Base-by-base conservation (phyloP, 2,888 invertebrate genomes). In the Chydorus sphaericus region DNA sequence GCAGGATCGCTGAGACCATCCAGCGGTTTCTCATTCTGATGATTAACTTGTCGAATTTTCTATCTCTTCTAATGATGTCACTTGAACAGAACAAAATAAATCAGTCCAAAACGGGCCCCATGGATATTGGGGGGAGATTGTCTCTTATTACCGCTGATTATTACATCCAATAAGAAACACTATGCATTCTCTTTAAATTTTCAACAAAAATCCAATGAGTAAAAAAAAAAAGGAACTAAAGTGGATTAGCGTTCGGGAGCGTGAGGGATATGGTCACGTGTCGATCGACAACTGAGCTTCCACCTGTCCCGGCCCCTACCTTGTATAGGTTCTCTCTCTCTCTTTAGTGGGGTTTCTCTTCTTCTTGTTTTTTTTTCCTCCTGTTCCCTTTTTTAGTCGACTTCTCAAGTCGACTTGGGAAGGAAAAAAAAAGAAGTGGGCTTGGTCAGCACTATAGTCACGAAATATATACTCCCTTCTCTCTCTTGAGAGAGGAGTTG, bases 241-340 rank as follows among this genome's bases (percentile, higher is more conserved):
- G 20, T 20, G 44, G 44, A n/a, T n/a, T n/a, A n/a, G n/a, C n/a
- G n/a, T n/a, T n/a, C n/a, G n/a, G n/a, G n/a, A n/a, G n/a, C n/a
- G n/a, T n/a, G n/a, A 23, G 44, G 23, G 28, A 44, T 23, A 26
- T 44, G 44, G 44, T 44, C 44, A 44, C 44, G 44, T 44, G 44
- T 44, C 44, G 44, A 44, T 44, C 44, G 44, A 44, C 44, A 44
- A 44, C 44, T 44, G 44, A 44, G 44, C 44, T 44, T 44, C 44
- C 44, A 44, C 44, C 44, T 44, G 44, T 44, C 16, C 44, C 44
- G 44, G 44, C 44, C 44, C 44, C 44, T 44, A 44, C 44, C 44
- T 44, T 44, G 44, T 44, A 44, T 44, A 44, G 44, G 23, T 28
- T 44, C 44, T 23, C 44, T n/a, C 8, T 8, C 14, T 33, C 33